Base-by-base conservation (phyloP, 2,113 vertebrate genomes). In the Hassar affinis region DNA sequence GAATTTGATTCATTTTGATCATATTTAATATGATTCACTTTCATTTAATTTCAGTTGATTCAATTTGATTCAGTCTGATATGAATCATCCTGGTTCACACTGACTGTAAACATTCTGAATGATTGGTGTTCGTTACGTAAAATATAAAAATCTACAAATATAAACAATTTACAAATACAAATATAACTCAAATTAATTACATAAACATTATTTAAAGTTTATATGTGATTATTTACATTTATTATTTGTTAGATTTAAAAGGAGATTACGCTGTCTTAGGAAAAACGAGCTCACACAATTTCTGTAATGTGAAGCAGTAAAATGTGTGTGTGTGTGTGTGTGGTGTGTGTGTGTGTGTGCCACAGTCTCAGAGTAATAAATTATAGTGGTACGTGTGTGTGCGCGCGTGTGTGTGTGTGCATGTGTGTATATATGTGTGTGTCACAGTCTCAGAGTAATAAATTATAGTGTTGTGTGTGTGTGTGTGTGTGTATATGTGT, bases 291-390 rank as follows among this genome's bases (percentile, higher is more conserved):
- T 66, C 62, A 66, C 18, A 35, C 62, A 35, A 66, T 35, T 5
- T 66, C 62, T 61, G 57, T 11, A 61, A 27, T 33, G 61, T 38
- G 1, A 68, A 38, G 64, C 18, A 68, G 20, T 22, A 68, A 68
- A 68, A 25, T 25, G 7, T 14, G 66, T 25, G 38, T 45, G 11
- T 74, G 45, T 75, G n/a, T n/a, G n/a, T n/a, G n/a, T n/a, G n/a
- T n/a, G n/a, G n/a, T n/a, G n/a, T n/a, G n/a, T n/a, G n/a, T n/a
- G n/a, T n/a, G n/a, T n/a, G 71, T 52, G 47, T 74, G 35, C 10
- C 22, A 72, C 5, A 27, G 45, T 49, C 69, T 27, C 47, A 64
- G 27, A 64, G 61, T 72, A 72, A 72, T 72, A 72, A 72, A 72
- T 49, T 72, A 72, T 42, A 69, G 64, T 35, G 12, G 25, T 1